Percentiles rank a stretch among this genome's conserved stretches.
Conservation (phyloP, 2,888 invertebrate species). For the Lamellibrachia satsuma region DNA sequence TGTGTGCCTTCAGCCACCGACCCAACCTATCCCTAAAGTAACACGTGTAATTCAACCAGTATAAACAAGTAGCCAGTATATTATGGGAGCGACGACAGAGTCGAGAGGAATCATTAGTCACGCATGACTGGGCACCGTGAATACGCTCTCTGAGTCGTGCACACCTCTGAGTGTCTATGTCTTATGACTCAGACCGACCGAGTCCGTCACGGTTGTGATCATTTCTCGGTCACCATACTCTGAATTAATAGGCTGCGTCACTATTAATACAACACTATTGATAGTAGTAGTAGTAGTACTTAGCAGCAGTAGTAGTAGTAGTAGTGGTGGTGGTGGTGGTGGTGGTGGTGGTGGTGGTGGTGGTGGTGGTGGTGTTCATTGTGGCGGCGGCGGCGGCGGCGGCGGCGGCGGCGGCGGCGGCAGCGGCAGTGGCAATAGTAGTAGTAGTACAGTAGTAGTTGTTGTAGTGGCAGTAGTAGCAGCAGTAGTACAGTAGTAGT, state of each 20-base stretch:
- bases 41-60: neutral
- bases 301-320: too few species aligned
- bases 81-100: neutral
- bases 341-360: too few species aligned
- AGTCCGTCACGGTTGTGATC: neutral
- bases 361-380: fast-evolving
- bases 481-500: too few species aligned
- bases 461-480: too few species aligned
- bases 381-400: too few species aligned
- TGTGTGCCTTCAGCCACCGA: too few species aligned
- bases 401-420: too few species aligned
- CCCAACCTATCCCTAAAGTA: neutral
- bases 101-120: neutral
- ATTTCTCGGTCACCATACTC: neutral
- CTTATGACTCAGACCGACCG: neutral
- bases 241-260: neutral
- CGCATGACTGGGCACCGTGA: neutral
- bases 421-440: too few species aligned
- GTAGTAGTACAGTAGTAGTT: too few species aligned
- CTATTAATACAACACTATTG: neutral
- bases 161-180: neutral
- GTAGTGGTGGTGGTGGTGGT: too few species aligned
- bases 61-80: neutral
- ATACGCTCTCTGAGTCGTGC: neutral
- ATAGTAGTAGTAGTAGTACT: too few species aligned